These are phyloP conservation scores for Caretta caretta DNA, from an alignment of 2,113 vertebrate species.

Conservation along the genomic window DNA sequence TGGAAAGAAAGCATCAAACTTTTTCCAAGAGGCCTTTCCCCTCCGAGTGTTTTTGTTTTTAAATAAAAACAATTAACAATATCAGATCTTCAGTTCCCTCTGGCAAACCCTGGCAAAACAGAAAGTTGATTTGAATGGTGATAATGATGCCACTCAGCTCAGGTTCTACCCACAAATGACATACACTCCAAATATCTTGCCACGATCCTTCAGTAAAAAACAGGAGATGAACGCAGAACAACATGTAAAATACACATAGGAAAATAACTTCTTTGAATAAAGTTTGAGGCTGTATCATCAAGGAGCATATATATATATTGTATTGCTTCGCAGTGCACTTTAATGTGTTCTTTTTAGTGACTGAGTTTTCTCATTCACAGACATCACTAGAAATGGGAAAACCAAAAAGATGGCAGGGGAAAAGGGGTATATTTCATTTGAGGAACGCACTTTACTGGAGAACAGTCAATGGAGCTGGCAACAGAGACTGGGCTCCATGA, in stretches of 20 bases:
- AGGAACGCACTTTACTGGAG: neutral
- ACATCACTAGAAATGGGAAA: neutral
- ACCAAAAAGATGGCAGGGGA: neutral
- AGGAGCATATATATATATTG: neutral
- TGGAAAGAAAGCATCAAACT: too few species aligned
- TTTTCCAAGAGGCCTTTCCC: too few species aligned
- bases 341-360: neutral
- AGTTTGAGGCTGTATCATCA: neutral
- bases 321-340: neutral
- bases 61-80: too few species aligned
- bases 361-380: neutral
- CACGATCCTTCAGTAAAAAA: neutral
- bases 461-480: neutral
- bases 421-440: neutral
- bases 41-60: too few species aligned
- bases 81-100: too few species aligned
- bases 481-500: neutral
- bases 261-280: neutral
- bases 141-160: too few species aligned
- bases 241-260: neutral
- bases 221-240: neutral
- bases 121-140: too few species aligned
- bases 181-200: neutral
- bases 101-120: too few species aligned
- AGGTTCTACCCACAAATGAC: too few species aligned